Conservation (phyloP, 2,113 vertebrate species). For the Cyrtonyx montezumae region DNA sequence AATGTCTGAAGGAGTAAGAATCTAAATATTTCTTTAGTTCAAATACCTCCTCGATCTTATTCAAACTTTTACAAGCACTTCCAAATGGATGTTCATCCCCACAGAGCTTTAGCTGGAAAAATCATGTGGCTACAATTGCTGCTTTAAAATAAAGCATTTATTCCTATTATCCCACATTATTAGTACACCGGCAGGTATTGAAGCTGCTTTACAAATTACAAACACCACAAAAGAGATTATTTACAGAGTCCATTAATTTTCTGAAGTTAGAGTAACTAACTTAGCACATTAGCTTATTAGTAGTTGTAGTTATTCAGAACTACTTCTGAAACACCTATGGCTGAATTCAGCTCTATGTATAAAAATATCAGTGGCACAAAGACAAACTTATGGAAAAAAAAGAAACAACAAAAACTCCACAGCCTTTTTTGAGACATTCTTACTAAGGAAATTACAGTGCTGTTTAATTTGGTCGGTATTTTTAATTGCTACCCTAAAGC, state of each 20-base stretch:
- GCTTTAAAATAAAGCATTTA: not conserved
- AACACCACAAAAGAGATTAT: not conserved
- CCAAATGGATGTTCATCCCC: not conserved
- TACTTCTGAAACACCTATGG: not conserved
- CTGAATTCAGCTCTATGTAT: not conserved
- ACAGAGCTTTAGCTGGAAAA: constrained; percentile 34
- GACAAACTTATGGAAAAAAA: not conserved
- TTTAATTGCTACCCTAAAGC: not conserved
- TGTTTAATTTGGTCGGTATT: not conserved
- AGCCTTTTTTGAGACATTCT: not conserved
- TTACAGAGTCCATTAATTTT: not conserved
- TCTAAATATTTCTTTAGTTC: not conserved
- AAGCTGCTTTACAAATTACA: not conserved
- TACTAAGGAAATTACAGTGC: not conserved
- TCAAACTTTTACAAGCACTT: constrained; percentile 12
- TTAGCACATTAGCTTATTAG: not conserved
- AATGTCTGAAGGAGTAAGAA: constrained; percentile 4
- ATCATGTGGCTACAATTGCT: not conserved
- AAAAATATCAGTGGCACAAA: not conserved
- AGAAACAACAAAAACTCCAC: not conserved
- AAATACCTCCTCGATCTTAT: not conserved
- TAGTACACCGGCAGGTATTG: not conserved
- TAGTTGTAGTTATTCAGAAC: not conserved
- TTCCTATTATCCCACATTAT: not conserved
- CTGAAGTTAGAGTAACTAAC: not conserved